These are phyloP conservation scores for Hemaris fuciformis DNA, from an alignment of 2,888 invertebrate species.

Conservation along the genomic window DNA sequence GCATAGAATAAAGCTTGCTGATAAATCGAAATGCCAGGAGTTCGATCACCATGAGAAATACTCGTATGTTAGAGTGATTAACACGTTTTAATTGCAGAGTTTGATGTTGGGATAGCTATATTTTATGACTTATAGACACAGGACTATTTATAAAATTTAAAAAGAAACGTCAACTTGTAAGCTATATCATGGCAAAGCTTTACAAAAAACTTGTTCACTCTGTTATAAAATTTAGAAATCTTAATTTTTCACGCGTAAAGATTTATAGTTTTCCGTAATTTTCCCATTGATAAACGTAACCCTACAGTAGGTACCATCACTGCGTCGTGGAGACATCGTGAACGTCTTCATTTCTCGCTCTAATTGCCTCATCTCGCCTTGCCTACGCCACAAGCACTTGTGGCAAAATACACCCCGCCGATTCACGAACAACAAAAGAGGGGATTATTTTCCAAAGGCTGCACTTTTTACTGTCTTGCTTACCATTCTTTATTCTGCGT, in stretches of 20 bases:
- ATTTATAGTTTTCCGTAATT: neutral
- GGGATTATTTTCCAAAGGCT: constrained; percentile 75
- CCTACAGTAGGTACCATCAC: neutral
- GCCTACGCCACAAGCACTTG: constrained; percentile 33
- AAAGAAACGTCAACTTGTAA: too few relatives aligned
- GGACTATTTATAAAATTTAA: too few relatives aligned
- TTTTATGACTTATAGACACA: too few relatives aligned
- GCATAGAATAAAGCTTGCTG: neutral
- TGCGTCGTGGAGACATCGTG: constrained; percentile 32
- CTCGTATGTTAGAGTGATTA: neutral
- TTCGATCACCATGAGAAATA: neutral
- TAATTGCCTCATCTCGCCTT: constrained; percentile 45
- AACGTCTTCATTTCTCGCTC: constrained; percentile 50
- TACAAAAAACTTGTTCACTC: too few relatives aligned
- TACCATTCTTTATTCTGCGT: constrained; percentile 63
- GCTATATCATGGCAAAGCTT: too few relatives aligned
- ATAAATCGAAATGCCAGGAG: neutral
- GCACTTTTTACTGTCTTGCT: constrained; percentile 66
- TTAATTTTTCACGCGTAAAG: too few relatives aligned
- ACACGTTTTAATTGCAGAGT: neutral
- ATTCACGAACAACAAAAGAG: constrained; percentile 45
- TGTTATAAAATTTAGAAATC: too few relatives aligned
- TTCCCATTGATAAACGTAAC: neutral
- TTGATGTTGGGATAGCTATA: neutral
- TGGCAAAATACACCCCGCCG: constrained; percentile 35